phyloP scores from a whole-genome alignment of 2,113 vertebrate species.

The Malurus elegans region DNA sequence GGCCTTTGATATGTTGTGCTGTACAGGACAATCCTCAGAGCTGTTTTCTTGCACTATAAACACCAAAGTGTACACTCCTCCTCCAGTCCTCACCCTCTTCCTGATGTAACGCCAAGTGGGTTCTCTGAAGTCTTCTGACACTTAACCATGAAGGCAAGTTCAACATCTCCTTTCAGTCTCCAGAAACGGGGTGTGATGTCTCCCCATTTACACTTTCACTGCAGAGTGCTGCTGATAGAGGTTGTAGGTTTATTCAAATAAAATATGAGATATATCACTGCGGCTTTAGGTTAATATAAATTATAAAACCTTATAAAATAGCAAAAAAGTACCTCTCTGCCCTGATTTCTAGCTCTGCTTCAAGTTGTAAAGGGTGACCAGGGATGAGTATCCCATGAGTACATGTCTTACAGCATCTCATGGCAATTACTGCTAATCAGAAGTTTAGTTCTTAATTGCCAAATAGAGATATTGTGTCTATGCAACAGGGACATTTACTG shows the following conservation, averaged over 20 bases:
- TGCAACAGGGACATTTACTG: neutral
- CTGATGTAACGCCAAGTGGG: neutral
- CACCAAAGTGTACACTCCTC: neutral
- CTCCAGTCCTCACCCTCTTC: neutral
- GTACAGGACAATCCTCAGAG: neutral
- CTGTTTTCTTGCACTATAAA: neutral
- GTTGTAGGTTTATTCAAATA: neutral
- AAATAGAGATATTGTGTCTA: neutral
- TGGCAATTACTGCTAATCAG: neutral
- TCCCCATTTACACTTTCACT: neutral
- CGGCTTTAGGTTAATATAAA: neutral
- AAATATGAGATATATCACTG: accelerated
- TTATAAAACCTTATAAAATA: neutral
- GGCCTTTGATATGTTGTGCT: neutral
- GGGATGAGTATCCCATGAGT: neutral
- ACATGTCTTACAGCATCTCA: neutral
- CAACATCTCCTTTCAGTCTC: neutral
- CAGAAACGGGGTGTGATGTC: neutral
- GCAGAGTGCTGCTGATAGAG: neutral
- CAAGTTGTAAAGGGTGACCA: neutral
- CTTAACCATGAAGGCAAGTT: neutral
- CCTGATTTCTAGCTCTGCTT: neutral
- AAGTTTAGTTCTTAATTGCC: neutral
- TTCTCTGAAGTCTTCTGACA: neutral
- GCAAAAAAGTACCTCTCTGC: neutral